Evolutionary conservation across 2,797 vertebrate species (phyloP).

Genomic region (Melanotaenia parkinsoni): DNA sequence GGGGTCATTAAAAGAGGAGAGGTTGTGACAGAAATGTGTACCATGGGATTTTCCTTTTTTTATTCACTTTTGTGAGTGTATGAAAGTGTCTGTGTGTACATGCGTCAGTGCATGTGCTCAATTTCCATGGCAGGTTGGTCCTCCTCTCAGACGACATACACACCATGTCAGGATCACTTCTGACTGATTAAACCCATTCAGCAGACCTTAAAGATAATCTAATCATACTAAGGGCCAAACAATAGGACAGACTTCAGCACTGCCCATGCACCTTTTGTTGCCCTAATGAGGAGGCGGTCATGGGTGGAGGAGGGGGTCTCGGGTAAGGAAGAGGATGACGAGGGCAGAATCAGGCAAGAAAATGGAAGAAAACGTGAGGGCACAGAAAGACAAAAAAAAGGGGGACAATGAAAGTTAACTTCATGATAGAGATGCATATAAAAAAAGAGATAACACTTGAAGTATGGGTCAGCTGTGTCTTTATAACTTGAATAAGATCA

Average conservation of each 20-base stretch:
- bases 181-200: slow-evolving; percentile 83
- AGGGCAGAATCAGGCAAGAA: slow-evolving; percentile 36
- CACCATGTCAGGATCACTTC: slow-evolving; percentile 79
- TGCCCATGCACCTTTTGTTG: slow-evolving; percentile 73
- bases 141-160: slow-evolving; percentile 46
- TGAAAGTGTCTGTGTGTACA: slow-evolving; percentile 21
- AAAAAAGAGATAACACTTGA: slow-evolving; percentile 31
- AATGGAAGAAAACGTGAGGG: slow-evolving; percentile 63
- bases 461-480: slow-evolving; percentile 24
- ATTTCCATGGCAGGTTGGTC: slow-evolving; percentile 64
- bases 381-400: slow-evolving; percentile 39
- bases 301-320: slow-evolving; percentile 34
- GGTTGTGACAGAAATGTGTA: slow-evolving; percentile 77
- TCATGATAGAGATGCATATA: slow-evolving; percentile 43
- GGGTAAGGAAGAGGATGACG: slow-evolving; percentile 18
- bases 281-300: slow-evolving; percentile 76
- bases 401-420: slow-evolving; percentile 63
- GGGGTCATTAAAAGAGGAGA: slow-evolving; percentile 80
- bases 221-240: slow-evolving; percentile 83
- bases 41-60: slow-evolving; percentile 69
- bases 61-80: slow-evolving; percentile 48
- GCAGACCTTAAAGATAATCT: slow-evolving; percentile 81
- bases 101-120: slow-evolving; percentile 37
- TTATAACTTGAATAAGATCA: slow-evolving; percentile 31
- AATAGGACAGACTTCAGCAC: slow-evolving; percentile 75